These are phyloP conservation scores for Corapipo altera DNA, from an alignment of 2,113 vertebrate species.

Conservation along the genomic window DNA sequence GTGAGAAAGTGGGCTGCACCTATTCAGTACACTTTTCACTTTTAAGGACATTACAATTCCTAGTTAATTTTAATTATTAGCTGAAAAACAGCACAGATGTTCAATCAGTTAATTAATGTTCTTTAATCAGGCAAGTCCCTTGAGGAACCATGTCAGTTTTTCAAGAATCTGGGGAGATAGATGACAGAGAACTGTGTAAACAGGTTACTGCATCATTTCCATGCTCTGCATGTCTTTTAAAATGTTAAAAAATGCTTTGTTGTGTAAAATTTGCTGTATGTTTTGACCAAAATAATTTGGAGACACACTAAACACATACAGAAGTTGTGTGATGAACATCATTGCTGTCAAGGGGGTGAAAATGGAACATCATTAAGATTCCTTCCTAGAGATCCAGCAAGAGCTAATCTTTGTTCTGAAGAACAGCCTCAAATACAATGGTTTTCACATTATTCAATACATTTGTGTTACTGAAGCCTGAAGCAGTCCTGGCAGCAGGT, in stretches of 20 bases:
- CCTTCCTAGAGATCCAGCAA: not conserved
- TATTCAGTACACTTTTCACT: not conserved
- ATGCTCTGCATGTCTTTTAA: not conserved
- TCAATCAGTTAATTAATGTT: conserved; percentile 60
- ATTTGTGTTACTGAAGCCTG: not conserved
- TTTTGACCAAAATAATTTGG: not conserved
- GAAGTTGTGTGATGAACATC: not conserved
- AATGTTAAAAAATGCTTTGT: not conserved
- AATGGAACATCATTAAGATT: not conserved
- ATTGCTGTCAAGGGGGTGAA: not conserved
- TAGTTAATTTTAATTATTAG: conserved; percentile 21
- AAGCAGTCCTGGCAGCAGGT: not conserved
- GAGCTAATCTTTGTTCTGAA: not conserved
- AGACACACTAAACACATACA: not conserved
- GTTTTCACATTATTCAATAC: not conserved
- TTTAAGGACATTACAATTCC: not conserved
- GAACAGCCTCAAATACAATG: not conserved
- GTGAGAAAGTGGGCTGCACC: not conserved
- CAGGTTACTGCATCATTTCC: not conserved
- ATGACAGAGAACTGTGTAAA: not conserved
- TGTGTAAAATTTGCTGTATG: not conserved
- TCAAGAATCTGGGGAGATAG: not conserved
- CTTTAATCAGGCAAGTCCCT: conserved; percentile 31
- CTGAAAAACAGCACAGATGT: conserved; percentile 49
- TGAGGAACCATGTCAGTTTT: conserved; percentile 4